Evolutionary conservation across 2,888 invertebrate genomes (phyloP), one percentile per base, ranked within the genome.

Genomic region (Alcis repandata): DNA sequence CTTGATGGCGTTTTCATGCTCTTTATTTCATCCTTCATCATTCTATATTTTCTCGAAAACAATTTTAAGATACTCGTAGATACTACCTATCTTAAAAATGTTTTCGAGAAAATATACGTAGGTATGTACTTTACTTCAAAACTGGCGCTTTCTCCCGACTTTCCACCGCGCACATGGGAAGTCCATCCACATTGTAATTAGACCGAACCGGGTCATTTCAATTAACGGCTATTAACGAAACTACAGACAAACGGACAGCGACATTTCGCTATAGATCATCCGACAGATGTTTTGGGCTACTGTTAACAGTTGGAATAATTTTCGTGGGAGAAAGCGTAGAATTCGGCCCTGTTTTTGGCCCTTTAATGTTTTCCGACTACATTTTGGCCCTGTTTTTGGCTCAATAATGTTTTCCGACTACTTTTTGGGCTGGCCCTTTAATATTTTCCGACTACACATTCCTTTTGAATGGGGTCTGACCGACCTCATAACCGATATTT

Each of bases 201-300:
- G 63, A 56, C 59, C 56, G 65, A 80, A 83, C 77, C 76, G 77
- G 83, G 79, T 53, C 83, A 76, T 71, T 76, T 77, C 78, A 82
- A 83, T 84, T 83, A 82, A 73, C 59, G 32, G 53, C 74, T 72
- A 82, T 84, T 82, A 74, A 70, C 68, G 66, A 51, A 71, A 63
- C 69, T 60, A 59, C 54, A 49, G 59, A 60, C 65, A 46, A 56
- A 60, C 60, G 51, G 71, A 71, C 61, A 67, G 54, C 65, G 20
- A 59, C 65, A 65, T 59, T 65, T 69, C 68, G 56, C 56, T 53
- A 66, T 69, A 64, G 63, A 69, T 69, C 65, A 62, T 58, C 65
- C 51, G 54, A 63, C 68, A 63, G 63, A 63, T 65, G 59, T 17
- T 59, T 59, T 48, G 8, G 19, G 41, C n/a, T 6, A 9, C 3